Percentiles rank a stretch among this genome's conserved stretches.
These are phyloP conservation scores for Orthosia incerta DNA, from an alignment of 2,888 invertebrate species.

Conservation along the genomic window DNA sequence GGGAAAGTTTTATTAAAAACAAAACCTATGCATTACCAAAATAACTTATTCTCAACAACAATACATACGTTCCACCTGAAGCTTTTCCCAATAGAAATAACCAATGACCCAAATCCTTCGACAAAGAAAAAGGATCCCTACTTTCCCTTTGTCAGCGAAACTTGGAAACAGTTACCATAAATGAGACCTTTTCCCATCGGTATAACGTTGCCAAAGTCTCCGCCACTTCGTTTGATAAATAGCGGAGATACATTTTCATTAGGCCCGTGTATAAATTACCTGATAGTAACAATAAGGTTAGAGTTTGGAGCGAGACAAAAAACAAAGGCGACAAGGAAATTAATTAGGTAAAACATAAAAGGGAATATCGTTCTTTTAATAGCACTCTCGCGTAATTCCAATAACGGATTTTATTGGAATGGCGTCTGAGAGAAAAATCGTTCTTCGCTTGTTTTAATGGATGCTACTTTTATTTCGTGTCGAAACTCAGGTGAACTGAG, in stretches of 20 bases:
- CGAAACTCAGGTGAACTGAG: constrained; percentile 41
- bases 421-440: constrained; percentile 45
- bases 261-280: constrained; percentile 70
- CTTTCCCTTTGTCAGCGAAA: constrained; percentile 83
- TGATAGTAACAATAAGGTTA: constrained; percentile 61
- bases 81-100: constrained; percentile 76
- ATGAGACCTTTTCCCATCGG: constrained; percentile 76
- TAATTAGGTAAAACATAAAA: constrained; percentile 57
- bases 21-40: constrained; percentile 40
- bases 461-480: constrained; percentile 45
- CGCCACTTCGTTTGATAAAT: constrained; percentile 80
- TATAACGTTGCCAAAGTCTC: constrained; percentile 67
- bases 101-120: constrained; percentile 83
- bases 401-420: constrained; percentile 51
- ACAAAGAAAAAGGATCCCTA: constrained; percentile 75
- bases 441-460: constrained; percentile 35
- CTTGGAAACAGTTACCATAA: constrained; percentile 77
- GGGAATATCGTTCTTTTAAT: constrained; percentile 49
- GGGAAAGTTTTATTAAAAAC: constrained; percentile 37
- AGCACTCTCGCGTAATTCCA: constrained; percentile 51
- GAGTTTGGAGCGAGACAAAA: constrained; percentile 53
- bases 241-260: constrained; percentile 83
- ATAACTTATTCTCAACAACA: constrained; percentile 59
- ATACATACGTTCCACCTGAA: constrained; percentile 64
- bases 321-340: constrained; percentile 56